phyloP scores from a whole-genome alignment of 2,888 invertebrate species.

The Agonopterix arenella region DNA sequence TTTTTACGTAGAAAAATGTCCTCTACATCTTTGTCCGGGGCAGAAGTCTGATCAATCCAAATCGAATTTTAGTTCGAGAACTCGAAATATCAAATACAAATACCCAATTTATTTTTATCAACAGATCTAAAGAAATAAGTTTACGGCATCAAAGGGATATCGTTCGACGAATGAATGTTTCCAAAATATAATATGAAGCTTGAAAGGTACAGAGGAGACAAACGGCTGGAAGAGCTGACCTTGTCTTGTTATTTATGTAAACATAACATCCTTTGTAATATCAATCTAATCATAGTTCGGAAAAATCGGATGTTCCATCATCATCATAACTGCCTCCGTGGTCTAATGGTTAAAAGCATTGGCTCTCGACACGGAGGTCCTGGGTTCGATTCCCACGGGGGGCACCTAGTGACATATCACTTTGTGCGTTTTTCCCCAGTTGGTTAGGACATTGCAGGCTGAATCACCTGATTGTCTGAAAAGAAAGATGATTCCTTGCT shows the following conservation, averaged over 20 bases:
- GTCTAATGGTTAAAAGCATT: no score
- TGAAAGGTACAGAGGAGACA: not conserved
- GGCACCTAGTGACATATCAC: no score
- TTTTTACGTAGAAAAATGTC: not conserved
- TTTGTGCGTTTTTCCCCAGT: no score
- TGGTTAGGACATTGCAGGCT: no score
- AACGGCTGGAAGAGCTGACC: not conserved
- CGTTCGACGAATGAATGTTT: slow-evolving; percentile 1
- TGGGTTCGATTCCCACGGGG: no score
- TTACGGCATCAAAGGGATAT: slow-evolving; percentile 1
- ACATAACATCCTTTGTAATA: no score
- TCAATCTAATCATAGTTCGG: no score
- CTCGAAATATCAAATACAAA: slow-evolving; percentile 2
- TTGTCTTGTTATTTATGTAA: not conserved
- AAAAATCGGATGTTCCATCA: no score
- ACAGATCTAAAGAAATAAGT: not conserved
- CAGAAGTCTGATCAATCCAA: not conserved
- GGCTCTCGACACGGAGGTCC: no score
- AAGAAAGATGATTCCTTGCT: no score
- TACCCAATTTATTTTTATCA: not conserved
- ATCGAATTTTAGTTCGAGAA: not conserved
- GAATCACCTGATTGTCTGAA: no score
- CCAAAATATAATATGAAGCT: not conserved
- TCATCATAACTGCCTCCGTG: no score
- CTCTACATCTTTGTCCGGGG: not conserved